These are phyloP conservation scores for Thripadectes ignobilis DNA, from an alignment of 2,797 vertebrate genomes.

Conservation along the genomic window DNA sequence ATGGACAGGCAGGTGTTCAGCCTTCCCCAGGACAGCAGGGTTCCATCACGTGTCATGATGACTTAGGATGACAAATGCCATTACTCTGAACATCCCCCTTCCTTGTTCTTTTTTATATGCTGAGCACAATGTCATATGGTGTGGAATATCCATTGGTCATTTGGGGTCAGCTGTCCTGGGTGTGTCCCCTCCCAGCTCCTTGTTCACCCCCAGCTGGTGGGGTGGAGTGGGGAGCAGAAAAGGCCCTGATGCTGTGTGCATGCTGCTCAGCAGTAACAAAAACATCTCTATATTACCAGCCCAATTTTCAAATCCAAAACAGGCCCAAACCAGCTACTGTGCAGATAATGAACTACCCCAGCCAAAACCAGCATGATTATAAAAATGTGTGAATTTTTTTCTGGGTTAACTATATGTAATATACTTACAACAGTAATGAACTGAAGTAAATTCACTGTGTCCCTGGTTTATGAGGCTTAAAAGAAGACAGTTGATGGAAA, in stretches of 20 bases:
- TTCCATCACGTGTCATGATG: no score
- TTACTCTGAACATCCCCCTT: accelerated
- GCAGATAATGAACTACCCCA: not conserved
- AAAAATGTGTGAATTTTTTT: not conserved
- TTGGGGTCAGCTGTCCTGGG: not conserved
- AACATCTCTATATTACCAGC: accelerated
- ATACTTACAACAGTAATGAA: not conserved
- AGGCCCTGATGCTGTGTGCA: not conserved
- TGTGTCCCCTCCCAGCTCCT: not conserved
- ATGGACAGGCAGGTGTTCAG: not conserved
- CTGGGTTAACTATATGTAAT: not conserved
- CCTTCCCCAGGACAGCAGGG: not conserved
- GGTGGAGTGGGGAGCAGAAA: not conserved
- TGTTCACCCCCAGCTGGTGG: not conserved
- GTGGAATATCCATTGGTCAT: not conserved
- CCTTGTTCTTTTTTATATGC: not conserved
- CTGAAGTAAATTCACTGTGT: not conserved
- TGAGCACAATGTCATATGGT: not conserved
- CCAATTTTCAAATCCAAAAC: not conserved
- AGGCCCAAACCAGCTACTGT: not conserved
- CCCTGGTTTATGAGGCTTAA: not conserved
- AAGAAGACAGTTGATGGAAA: not conserved
- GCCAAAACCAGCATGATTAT: not conserved
- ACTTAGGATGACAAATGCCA: not conserved
- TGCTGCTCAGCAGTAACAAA: not conserved